Evolutionary conservation across 2,888 invertebrate species (phyloP), one percentile per base, ranked within the genome.

Genomic region (Plebejus argus): DNA sequence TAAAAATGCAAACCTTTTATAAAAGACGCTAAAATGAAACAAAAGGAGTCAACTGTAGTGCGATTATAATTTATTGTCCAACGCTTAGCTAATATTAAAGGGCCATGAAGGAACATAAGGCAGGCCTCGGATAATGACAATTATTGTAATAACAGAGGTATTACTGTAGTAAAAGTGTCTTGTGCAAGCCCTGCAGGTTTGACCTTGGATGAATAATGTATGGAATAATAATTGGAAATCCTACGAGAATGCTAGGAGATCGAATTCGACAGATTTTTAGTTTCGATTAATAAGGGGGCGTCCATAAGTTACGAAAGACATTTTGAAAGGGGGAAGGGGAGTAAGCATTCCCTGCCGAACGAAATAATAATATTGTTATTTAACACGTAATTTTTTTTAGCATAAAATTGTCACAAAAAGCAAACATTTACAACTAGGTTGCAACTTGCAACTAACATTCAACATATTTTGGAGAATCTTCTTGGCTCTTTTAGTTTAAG

Each of bases 71-170:
- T 20, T 61, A 61, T 66, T 15, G 66, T 28, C 12, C 23, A 12
- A 66, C 2, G 15, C 33, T 66, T 66, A 66, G 28, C 66, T 28
- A 66, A 66, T 61, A 28, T 33, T 28, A n/a, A n/a, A 66, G 15
- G 18, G 15, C 28, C 66, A 4, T 66, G 66, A 66, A 28, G 66
- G 28, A 66, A 66, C 66, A 77, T 66, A 75, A 49, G 75, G n/a
- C 78, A 74, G 58, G 49, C 74, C 76, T 66, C 78, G 56, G 76
- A 70, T 78, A 70, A 79, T 77, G 76, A 45, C 78, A 78, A 80
- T 81, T 80, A 81, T 81, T 82, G 79, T 82, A 82, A 82, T 82
- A 79, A 80, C 79, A 71, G 78, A 80, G 79, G 78, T 78, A 78
- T 75, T 76, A 58, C 78, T 81, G 72, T 39, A 80, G 82, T 80